These are phyloP conservation scores for Passer montanus DNA, from an alignment of 2,113 vertebrate genomes.

Conservation along the genomic window DNA sequence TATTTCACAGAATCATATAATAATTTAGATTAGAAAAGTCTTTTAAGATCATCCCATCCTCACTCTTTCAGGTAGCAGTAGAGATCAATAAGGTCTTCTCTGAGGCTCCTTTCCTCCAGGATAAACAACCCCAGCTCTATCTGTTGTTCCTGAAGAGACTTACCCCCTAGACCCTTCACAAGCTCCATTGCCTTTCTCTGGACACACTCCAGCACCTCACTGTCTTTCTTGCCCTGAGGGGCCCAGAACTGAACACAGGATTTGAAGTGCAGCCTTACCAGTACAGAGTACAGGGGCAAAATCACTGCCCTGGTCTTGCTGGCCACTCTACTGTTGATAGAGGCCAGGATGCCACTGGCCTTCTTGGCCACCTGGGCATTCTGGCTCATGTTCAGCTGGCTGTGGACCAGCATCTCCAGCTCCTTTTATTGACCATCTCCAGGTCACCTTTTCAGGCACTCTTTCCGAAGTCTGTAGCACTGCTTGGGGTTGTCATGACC, in stretches of 20 bases:
- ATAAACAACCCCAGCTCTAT: not conserved
- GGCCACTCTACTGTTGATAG: not conserved
- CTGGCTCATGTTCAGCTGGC: not conserved
- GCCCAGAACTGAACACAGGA: not conserved
- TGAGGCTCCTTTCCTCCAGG: not conserved
- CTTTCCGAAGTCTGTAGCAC: not conserved
- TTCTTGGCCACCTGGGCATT: not conserved
- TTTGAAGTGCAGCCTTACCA: not conserved
- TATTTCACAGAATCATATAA: not conserved
- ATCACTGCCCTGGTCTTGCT: not conserved
- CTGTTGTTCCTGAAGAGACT: not conserved
- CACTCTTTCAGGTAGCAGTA: not conserved
- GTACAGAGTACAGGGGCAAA: rapidly evolving
- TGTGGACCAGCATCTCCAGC: not conserved
- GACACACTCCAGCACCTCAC: rapidly evolving
- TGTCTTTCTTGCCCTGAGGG: not conserved
- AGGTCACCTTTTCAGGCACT: not conserved
- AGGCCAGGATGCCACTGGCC: rapidly evolving
- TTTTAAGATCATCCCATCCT: not conserved
- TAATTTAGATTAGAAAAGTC: not conserved
- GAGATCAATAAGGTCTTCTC: not conserved
- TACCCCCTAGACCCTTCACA: not conserved
- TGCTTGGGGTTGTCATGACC: not conserved
- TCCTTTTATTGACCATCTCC: not conserved
- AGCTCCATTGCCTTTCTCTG: not conserved